These are phyloP conservation scores for Heliangelus exortis DNA, from an alignment of 2,797 vertebrate genomes.

Conservation along the genomic window DNA sequence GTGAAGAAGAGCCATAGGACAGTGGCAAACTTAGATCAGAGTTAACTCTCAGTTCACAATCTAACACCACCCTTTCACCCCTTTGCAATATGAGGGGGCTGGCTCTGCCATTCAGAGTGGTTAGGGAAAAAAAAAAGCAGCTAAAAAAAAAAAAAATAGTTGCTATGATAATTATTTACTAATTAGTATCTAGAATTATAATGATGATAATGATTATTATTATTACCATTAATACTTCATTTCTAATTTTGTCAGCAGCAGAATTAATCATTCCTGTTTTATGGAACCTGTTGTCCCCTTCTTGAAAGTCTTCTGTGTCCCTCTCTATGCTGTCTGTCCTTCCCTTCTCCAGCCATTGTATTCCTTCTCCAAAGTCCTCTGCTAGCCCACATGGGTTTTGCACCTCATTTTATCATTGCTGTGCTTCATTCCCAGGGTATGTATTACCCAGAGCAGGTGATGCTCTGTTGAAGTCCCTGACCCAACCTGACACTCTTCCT, in stretches of 20 bases:
- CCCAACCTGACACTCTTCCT: not conserved
- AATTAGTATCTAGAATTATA: slow-evolving; percentile 69
- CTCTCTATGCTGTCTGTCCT: not conserved
- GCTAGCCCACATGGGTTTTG: not conserved
- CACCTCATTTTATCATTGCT: not conserved
- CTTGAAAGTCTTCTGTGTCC: not conserved
- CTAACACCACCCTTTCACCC: not conserved
- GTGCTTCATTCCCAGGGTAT: not conserved
- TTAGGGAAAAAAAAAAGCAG: not conserved
- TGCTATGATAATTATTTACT: slow-evolving; percentile 65
- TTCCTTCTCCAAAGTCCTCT: not conserved
- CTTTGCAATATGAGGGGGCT: not conserved
- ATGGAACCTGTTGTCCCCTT: not conserved
- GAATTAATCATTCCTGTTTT: slow-evolving; percentile 17
- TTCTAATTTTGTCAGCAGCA: slow-evolving; percentile 50
- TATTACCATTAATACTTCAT: slow-evolving; percentile 34
- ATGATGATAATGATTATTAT: slow-evolving; percentile 41
- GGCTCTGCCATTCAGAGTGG: slow-evolving; percentile 59
- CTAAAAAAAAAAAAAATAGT: slow-evolving; percentile 13
- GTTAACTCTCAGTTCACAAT: slow-evolving; percentile 22
- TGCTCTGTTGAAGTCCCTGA: not conserved
- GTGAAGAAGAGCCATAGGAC: slow-evolving; percentile 5
- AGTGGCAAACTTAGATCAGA: slow-evolving; percentile 23
- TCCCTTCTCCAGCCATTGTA: not conserved
- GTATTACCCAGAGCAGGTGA: not conserved